A percentile compares a stretch with the other conserved stretches of the same genome.
Conservation (phyloP, 2,113 vertebrate genomes). For the Pipra filicauda region DNA sequence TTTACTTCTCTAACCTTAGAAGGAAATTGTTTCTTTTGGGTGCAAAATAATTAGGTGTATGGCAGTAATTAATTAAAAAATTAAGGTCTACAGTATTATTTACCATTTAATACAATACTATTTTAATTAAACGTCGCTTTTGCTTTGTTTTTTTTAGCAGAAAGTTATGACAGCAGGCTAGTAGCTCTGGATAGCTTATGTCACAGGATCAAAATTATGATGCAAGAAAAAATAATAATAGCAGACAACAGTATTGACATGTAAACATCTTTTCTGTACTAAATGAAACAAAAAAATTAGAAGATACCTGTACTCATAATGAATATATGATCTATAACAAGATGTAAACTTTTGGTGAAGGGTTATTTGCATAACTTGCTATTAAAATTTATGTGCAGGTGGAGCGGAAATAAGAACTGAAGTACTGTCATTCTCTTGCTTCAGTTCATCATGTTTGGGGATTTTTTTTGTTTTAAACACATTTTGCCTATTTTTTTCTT, state of each 20-base stretch:
- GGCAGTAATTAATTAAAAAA: not conserved
- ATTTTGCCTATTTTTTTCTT: not conserved
- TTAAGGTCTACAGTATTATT: not conserved
- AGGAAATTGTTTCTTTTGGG: not conserved
- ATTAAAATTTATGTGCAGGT: not conserved
- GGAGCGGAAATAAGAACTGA: not conserved
- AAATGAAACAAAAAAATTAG: not conserved
- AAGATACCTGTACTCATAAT: not conserved
- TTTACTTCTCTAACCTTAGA: not conserved
- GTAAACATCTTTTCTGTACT: not conserved
- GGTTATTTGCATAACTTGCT: not conserved
- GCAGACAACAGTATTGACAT: fast-evolving
- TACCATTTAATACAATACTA: not conserved
- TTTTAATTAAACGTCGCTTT: not conserved
- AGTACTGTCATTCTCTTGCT: not conserved
- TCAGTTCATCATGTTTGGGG: fast-evolving
- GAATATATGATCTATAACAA: not conserved
- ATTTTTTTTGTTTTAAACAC: not conserved
- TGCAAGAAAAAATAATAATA: not conserved
- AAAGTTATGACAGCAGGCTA: not conserved
- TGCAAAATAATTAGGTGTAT: not conserved
- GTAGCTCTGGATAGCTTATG: not conserved
- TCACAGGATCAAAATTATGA: not conserved
- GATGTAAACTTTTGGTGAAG: not conserved
- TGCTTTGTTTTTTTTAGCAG: not conserved